These are phyloP conservation scores for Nycticorax nycticorax DNA, from an alignment of 2,113 vertebrate species.

Conservation along the genomic window DNA sequence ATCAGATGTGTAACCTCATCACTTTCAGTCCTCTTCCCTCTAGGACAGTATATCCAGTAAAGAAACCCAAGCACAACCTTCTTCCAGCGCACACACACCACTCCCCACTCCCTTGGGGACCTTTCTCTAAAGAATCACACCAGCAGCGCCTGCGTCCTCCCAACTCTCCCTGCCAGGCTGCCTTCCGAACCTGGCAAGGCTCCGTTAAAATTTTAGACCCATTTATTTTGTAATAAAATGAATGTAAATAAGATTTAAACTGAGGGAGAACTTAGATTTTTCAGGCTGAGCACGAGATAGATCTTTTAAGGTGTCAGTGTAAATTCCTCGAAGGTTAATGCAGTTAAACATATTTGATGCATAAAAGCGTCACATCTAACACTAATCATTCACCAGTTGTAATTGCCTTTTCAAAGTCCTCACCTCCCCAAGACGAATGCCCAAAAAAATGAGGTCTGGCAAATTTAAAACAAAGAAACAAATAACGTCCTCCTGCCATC, in stretches of 20 bases:
- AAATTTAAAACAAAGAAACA: constrained; percentile 54
- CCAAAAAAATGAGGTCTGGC: neutral
- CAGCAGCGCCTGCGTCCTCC: neutral
- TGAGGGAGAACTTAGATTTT: constrained; percentile 51
- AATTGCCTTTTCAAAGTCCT: constrained; percentile 67
- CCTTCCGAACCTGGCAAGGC: neutral
- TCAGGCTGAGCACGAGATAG: constrained; percentile 8
- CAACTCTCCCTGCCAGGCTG: neutral
- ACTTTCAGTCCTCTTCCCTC: neutral
- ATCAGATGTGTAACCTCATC: neutral
- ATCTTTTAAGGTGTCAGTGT: constrained; percentile 39
- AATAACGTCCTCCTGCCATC: constrained; percentile 30
- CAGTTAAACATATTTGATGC: constrained; percentile 69
- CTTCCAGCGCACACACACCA: neutral
- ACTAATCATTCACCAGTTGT: constrained; percentile 62
- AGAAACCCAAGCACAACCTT: neutral
- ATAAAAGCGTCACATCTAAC: constrained; percentile 60
- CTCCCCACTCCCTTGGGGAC: neutral
- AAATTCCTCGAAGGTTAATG: constrained; percentile 72
- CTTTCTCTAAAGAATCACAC: neutral
- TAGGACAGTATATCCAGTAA: neutral
- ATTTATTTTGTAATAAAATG: constrained; percentile 67
- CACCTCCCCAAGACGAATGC: constrained; percentile 20
- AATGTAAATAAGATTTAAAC: constrained; percentile 67
- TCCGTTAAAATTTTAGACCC: constrained; percentile 1